Conservation (phyloP, 2,797 vertebrate species). For the Sebastes matsubarae region DNA sequence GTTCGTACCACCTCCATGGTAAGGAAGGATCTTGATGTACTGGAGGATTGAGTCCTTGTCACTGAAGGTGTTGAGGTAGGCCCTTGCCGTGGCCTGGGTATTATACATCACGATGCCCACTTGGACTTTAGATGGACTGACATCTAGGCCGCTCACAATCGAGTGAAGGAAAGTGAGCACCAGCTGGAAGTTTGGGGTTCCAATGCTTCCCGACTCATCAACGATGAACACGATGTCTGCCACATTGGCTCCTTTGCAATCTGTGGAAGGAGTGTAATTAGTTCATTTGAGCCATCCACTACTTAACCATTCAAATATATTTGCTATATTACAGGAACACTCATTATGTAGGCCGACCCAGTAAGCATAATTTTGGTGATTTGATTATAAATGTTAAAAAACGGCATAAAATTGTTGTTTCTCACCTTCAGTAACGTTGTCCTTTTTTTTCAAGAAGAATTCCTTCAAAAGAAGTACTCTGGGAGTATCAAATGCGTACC, state of each 20-base stretch:
- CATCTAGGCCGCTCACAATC: constrained; percentile 70
- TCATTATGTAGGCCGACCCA: neutral
- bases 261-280: constrained; percentile 55
- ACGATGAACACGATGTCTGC: constrained; percentile 86
- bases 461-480: fast-evolving
- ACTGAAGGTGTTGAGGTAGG: constrained; percentile 72
- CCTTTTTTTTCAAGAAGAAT: neutral
- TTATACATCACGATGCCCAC: constrained; percentile 83
- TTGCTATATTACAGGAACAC: neutral
- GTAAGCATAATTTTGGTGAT: neutral
- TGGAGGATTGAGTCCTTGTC: constrained; percentile 68
- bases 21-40: constrained; percentile 75
- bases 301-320: neutral
- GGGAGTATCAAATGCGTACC: constrained; percentile 28
- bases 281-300: neutral
- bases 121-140: constrained; percentile 51
- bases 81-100: constrained; percentile 41
- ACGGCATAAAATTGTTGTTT: neutral
- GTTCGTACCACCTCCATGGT: constrained; percentile 57
- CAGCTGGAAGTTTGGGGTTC: constrained; percentile 71
- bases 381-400: neutral
- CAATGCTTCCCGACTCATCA: constrained; percentile 76
- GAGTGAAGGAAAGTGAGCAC: constrained; percentile 76
- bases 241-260: constrained; percentile 68
- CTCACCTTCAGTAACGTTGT: constrained; percentile 4